Conservation (phyloP, 2,113 vertebrate genomes). For the Acrocephalus arundinaceus region DNA sequence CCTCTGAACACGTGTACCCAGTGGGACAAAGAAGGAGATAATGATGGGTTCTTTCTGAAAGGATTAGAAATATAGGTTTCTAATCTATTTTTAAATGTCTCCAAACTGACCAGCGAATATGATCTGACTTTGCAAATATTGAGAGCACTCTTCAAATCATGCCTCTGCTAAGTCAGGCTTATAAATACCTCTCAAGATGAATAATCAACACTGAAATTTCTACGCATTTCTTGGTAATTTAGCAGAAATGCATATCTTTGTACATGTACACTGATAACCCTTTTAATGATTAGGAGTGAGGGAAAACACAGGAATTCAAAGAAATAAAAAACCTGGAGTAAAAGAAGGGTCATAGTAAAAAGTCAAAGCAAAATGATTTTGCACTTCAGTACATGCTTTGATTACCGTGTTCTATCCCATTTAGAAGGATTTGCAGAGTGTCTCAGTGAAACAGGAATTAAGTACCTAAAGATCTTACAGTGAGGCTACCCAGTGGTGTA, state of each 20-base stretch:
- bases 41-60: not conserved
- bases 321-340: not conserved
- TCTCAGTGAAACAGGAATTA: not conserved
- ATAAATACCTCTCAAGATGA: not conserved
- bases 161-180: not conserved
- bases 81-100: not conserved
- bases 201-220: not conserved
- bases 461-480: not conserved
- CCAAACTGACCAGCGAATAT: not conserved
- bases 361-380: not conserved
- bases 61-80: not conserved
- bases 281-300: not conserved
- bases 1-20: fast-evolving
- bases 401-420: not conserved
- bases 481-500: not conserved
- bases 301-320: not conserved
- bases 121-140: not conserved
- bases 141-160: not conserved
- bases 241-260: not conserved
- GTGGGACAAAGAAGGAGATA: not conserved
- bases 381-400: not conserved
- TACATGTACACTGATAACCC: not conserved
- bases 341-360: not conserved
- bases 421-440: not conserved
- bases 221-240: not conserved